phyloP scores from a whole-genome alignment of 2,888 invertebrate genomes.

The Drosophila leonis region DNA sequence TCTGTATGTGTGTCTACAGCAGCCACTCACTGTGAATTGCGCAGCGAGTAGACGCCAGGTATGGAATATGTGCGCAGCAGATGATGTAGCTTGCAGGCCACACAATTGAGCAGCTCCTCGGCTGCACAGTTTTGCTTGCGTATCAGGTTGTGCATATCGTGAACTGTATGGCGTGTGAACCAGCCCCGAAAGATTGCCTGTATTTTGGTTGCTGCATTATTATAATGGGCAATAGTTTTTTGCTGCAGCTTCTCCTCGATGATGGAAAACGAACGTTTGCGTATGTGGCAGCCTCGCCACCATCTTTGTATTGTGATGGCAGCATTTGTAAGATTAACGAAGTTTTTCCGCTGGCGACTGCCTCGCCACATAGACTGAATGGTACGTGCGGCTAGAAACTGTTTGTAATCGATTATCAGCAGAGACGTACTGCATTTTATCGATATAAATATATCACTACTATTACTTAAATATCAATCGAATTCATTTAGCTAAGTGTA shows the following conservation, averaged over 20 bases:
- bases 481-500: not conserved
- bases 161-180: slow-evolving; percentile 70
- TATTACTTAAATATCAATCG: not conserved
- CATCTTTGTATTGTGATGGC: slow-evolving; percentile 72
- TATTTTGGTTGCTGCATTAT: slow-evolving; percentile 69
- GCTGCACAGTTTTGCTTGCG: slow-evolving; percentile 70
- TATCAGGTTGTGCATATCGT: slow-evolving; percentile 71
- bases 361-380: slow-evolving; percentile 76
- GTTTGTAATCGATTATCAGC: slow-evolving; percentile 65
- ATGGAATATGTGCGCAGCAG: slow-evolving; percentile 73
- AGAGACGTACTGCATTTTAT: slow-evolving; percentile 44
- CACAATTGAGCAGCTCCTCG: slow-evolving; percentile 79
- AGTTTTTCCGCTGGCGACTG: slow-evolving; percentile 32
- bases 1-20: not conserved
- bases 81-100: slow-evolving; percentile 80
- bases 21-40: slow-evolving; percentile 72
- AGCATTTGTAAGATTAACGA: not conserved
- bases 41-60: slow-evolving; percentile 81
- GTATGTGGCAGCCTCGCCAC: slow-evolving; percentile 77
- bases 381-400: slow-evolving; percentile 73
- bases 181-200: slow-evolving; percentile 82
- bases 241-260: slow-evolving; percentile 64
- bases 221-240: slow-evolving; percentile 46
- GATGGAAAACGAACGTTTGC: not conserved
- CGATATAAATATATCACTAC: no score